Evolutionary conservation across 2,888 invertebrate species (phyloP).

Genomic region (Lasioglossum calceatum): DNA sequence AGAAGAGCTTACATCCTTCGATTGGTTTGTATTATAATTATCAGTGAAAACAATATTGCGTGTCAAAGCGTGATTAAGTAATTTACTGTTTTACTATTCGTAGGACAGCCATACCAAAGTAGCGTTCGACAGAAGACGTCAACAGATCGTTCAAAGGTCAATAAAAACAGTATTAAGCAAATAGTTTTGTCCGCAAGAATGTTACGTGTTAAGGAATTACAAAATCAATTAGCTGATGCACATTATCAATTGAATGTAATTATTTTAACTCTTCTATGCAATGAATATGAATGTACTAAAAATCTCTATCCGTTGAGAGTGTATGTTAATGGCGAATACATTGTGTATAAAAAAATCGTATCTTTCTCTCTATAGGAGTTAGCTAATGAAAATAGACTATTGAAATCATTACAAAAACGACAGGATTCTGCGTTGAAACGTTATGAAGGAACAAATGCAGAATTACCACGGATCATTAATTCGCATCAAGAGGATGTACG

Average conservation of each 20-base stretch:
- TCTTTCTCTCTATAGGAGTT: constrained; percentile 85
- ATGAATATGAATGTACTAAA: constrained; percentile 5
- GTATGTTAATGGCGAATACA: constrained; percentile 9
- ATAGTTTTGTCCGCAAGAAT: constrained; percentile 92
- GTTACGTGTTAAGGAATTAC: constrained; percentile 90
- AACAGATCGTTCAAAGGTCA: constrained; percentile 48
- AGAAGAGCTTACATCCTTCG: constrained; percentile 76
- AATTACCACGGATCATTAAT: constrained; percentile 90
- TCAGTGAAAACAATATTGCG: background rate
- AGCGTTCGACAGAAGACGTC: constrained; percentile 84
- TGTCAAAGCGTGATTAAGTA: background rate
- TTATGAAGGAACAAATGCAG: constrained; percentile 92
- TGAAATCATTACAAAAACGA: constrained; percentile 91
- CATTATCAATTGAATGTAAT: constrained; percentile 91
- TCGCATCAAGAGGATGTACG: constrained; percentile 92
- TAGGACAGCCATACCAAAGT: constrained; percentile 82
- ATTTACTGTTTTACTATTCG: constrained; percentile 10
- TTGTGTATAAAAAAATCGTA: constrained; percentile 26
- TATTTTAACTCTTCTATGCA: constrained; percentile 44
- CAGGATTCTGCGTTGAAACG: constrained; percentile 92
- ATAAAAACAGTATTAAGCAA: constrained; percentile 83
- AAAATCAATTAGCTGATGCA: constrained; percentile 92
- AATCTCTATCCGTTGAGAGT: background rate
- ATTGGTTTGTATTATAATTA: constrained; percentile 75
- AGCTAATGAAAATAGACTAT: constrained; percentile 90